Percentiles rank a stretch among this genome's conserved stretches.
phyloP scores from a whole-genome alignment of 2,888 invertebrate species.

The Andrena fulva region DNA sequence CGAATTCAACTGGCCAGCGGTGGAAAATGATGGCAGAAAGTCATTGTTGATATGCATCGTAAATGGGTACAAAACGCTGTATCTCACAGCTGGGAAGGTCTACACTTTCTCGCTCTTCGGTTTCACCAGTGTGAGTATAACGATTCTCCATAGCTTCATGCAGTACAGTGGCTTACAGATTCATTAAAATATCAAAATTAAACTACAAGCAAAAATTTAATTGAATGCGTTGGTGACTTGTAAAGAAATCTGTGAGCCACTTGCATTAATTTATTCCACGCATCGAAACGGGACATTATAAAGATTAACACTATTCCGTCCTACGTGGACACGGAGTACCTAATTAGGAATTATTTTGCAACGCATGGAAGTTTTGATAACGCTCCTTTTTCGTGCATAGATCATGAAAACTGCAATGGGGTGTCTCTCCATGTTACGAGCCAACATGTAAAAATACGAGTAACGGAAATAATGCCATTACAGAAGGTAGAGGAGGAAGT shows the following conservation, averaged over 20 bases:
- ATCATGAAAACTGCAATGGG: conserved; percentile 13
- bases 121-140: conserved; percentile 7
- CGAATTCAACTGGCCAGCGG: conserved; percentile 80
- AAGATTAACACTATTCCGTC: no score
- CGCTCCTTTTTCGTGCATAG: neutral
- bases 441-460: neutral
- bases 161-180: no score
- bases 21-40: neutral
- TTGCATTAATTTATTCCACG: no score
- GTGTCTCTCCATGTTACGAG: conserved; percentile 3
- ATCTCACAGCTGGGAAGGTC: conserved; percentile 7
- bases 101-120: conserved; percentile 19
- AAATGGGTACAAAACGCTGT: neutral
- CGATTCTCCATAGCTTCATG: neutral
- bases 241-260: no score
- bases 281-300: no score
- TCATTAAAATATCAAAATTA: no score
- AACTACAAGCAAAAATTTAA: neutral
- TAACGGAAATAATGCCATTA: neutral
- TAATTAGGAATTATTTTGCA: neutral
- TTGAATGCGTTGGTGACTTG: neutral
- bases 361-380: neutral
- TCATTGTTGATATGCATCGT: neutral
- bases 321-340: no score
- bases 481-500: no score